These are phyloP conservation scores for Diachasmimorpha longicaudata DNA, from an alignment of 1,140 invertebrate genomes.

Conservation along the genomic window DNA sequence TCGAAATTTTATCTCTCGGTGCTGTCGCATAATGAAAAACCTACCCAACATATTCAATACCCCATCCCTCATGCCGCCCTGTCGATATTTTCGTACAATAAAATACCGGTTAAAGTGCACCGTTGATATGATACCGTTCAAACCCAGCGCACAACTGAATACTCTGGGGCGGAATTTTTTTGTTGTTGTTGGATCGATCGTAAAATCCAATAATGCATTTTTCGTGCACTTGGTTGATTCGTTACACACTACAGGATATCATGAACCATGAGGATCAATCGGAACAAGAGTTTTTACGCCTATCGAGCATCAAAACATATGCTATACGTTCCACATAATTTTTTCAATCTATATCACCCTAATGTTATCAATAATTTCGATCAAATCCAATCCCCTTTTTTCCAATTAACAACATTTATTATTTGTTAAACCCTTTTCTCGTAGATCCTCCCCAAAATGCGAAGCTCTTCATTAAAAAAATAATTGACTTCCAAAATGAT, in stretches of 20 bases:
- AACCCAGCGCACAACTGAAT: neutral
- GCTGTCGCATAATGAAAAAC: conserved; percentile 5
- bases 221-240: conserved; percentile 13
- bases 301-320: conserved; percentile 55
- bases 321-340: conserved; percentile 50
- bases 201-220: conserved; percentile 25
- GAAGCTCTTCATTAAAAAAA: too few species aligned
- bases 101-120: neutral
- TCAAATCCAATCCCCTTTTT: too few species aligned
- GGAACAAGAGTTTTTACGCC: conserved; percentile 33
- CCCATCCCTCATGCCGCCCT: neutral
- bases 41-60: neutral
- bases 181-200: conserved; percentile 25
- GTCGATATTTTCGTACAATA: conserved; percentile 5
- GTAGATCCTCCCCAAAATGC: too few species aligned
- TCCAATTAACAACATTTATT: too few species aligned
- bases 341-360: too few species aligned
- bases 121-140: neutral
- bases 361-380: too few species aligned
- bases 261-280: conserved; percentile 27
- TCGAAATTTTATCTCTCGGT: neutral
- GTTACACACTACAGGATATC: conserved; percentile 39
- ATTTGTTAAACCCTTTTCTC: too few species aligned
- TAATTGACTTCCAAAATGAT: too few species aligned
- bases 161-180: neutral